A percentile compares a stretch with the other conserved stretches of the same genome.
These are phyloP conservation scores for Cepphus grylle DNA, from an alignment of 2,113 vertebrate genomes.

Conservation along the genomic window DNA sequence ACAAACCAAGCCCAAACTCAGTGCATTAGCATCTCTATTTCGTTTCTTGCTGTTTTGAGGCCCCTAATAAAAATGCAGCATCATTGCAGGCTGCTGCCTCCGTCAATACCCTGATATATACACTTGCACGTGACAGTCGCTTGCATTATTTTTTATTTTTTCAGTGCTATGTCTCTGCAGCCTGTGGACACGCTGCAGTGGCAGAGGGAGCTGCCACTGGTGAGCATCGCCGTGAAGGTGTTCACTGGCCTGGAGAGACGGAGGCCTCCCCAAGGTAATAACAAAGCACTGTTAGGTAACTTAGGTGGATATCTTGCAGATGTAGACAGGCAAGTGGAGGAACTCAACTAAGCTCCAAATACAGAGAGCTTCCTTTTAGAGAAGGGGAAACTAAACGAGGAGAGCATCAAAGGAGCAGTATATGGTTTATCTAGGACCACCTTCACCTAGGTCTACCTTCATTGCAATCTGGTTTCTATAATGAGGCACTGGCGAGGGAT, in stretches of 20 bases:
- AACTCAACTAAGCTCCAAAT: background rate
- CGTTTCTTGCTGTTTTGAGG: background rate
- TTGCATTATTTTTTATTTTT: background rate
- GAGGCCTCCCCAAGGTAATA: background rate
- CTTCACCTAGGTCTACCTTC: background rate
- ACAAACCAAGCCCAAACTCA: background rate
- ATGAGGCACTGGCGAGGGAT: fast-evolving
- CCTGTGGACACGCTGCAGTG: background rate
- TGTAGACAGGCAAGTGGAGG: background rate
- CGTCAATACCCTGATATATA: background rate
- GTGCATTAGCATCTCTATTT: background rate
- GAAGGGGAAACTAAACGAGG: background rate
- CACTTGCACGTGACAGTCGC: fast-evolving
- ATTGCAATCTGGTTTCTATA: background rate
- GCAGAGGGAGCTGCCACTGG: background rate
- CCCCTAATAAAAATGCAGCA: background rate
- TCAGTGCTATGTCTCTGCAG: background rate
- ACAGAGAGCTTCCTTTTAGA: background rate
- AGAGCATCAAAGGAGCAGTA: background rate
- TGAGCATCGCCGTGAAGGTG: fast-evolving
- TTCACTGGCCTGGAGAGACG: background rate
- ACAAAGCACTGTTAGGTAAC: background rate
- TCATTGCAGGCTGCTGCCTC: background rate
- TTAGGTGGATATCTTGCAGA: background rate
- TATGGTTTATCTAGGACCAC: background rate